Conservation (phyloP, 2,113 vertebrate species). For the Chaenocephalus aceratus region DNA sequence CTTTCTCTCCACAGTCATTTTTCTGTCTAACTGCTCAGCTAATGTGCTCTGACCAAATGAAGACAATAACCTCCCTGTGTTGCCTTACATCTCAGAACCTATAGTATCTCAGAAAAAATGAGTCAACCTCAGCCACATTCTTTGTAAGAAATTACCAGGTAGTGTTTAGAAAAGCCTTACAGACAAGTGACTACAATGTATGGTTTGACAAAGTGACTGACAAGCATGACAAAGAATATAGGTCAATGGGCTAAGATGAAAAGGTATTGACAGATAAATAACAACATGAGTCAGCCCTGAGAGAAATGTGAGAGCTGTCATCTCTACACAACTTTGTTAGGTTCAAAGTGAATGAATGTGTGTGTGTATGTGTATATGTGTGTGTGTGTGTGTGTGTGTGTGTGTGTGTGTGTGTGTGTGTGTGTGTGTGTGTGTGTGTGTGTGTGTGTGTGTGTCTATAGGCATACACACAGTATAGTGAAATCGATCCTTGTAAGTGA, state of each 20-base stretch:
- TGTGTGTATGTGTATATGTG: no score
- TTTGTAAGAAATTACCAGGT: conserved; percentile 28
- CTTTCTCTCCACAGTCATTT: conserved; percentile 12
- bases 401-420: no score
- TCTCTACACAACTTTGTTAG: conserved; percentile 16
- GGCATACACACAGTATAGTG: no score
- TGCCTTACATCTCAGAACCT: conserved; percentile 28
- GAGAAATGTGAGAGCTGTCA: conserved; percentile 26
- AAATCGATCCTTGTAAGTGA: conserved; percentile 30
- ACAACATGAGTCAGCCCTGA: conserved; percentile 26
- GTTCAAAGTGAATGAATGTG: background rate
- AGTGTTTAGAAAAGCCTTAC: conserved; percentile 12
- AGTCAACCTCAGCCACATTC: conserved; percentile 44
- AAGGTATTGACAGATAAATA: conserved; percentile 40
- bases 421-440: background rate
- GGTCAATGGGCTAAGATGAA: conserved; percentile 27
- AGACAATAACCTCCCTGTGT: conserved; percentile 17
- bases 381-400: no score
- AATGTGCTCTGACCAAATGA: conserved; percentile 35
- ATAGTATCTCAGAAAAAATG: conserved; percentile 26
- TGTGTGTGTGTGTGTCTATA: background rate
- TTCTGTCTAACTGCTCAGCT: conserved; percentile 17
- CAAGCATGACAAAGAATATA: conserved; percentile 12
- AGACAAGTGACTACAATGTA: conserved; percentile 49
- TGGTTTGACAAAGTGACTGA: conserved; percentile 44